Percentiles rank a stretch among this genome's conserved stretches.
Evolutionary conservation across 2,888 invertebrate genomes (phyloP).

Genomic region (Zaprionus bogoriensis): DNA sequence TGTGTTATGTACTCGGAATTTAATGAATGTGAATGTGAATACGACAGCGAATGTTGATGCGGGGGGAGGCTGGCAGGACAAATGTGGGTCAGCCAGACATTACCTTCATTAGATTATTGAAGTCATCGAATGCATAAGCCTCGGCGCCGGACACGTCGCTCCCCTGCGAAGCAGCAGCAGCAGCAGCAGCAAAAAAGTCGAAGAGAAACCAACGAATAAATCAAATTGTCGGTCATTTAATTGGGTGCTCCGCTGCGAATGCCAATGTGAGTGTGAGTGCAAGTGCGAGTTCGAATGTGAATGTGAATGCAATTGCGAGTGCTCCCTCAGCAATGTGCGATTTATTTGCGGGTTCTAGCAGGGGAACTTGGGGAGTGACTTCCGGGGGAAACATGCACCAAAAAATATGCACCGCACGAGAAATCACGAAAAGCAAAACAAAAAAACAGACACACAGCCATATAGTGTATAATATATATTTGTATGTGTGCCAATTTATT

Average conservation of each 20-base stretch:
- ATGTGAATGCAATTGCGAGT: not conserved
- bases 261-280: not conserved
- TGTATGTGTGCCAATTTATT: constrained; percentile 37
- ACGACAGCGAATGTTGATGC: constrained; percentile 31
- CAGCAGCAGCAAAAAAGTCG: not conserved
- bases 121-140: constrained; percentile 86
- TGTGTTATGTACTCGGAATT: constrained; percentile 47
- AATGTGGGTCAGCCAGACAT: constrained; percentile 70
- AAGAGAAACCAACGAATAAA: not conserved
- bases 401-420: not conserved
- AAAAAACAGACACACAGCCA: constrained; percentile 13
- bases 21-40: constrained; percentile 53
- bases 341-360: no score
- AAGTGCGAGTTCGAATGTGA: no score
- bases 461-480: not conserved
- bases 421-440: constrained; percentile 26
- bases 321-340: no score
- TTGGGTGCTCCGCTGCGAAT: not conserved
- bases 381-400: no score
- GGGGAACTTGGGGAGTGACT: no score
- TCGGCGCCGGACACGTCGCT: constrained; percentile 87
- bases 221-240: constrained; percentile 16
- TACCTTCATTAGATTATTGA: constrained; percentile 86
- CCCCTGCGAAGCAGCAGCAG: constrained; percentile 83
- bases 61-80: not conserved